Evolutionary conservation across 1,140 invertebrate genomes (phyloP), one percentile per base, ranked within the genome.

Genomic region (Drosophila sucinea): DNA sequence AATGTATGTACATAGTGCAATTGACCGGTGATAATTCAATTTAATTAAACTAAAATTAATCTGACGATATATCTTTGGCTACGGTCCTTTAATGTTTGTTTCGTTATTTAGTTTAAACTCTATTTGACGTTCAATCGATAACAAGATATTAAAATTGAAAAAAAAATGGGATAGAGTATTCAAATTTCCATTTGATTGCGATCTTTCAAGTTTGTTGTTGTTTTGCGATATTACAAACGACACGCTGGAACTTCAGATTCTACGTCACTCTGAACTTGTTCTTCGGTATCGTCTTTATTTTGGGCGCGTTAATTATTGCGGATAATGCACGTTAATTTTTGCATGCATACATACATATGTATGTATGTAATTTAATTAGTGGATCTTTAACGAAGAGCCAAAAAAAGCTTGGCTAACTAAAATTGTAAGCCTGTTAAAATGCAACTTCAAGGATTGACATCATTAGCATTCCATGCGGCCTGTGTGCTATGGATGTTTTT

Each of bases 351-450:
- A 38, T 11, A 38, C 25, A 25, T 47, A 47, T 25, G 23, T 51
- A 80, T 86, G 82, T 69, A 67, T 61, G 47, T 87, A 87, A 87
- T 87, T 83, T 67, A 77, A 87, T 87, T 89, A 87, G 51, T 40
- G 63, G 51, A 33, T 58, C 17, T 47, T 47, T 47, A 5, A 47
- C 17, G 44, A 17, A 25, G 5, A 51, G 44, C 23, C 17, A 51
- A 23, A 27, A 7, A 10, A 51, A 8, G 23, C 8, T 17, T 17
- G 17, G 10, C 44, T 47, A 47, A 47, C 23, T 27, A 7, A 17
- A 38, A 38, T 38, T 38, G 35, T 38, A 38, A 38, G 35, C 8
- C 35, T 54, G 4, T 67, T 65, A 80, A 80, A 64, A 80, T 80
- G 77, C 70, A 55, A 70, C 44, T 51, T 10, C 23, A 51, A 27